phyloP scores from a whole-genome alignment of 2,113 vertebrate species.

The Pungitius pungitius region DNA sequence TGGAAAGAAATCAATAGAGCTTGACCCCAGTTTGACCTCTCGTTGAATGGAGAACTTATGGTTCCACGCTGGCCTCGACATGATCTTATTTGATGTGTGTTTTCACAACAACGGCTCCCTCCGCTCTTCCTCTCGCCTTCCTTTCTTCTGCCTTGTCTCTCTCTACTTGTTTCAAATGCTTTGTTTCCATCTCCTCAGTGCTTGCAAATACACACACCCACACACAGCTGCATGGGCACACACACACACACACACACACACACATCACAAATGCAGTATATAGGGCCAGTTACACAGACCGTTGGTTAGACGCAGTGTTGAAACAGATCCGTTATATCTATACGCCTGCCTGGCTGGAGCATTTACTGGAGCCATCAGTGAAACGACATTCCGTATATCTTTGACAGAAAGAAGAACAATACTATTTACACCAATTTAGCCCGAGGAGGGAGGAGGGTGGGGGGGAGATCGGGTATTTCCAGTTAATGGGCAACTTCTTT shows the following conservation, averaged over 20 bases:
- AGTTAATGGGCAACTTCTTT: conserved; percentile 54
- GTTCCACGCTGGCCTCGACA: conserved; percentile 71
- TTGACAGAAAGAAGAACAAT: conserved; percentile 73
- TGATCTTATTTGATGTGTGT: conserved; percentile 71
- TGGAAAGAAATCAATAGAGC: conserved; percentile 77
- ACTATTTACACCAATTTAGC: conserved; percentile 74
- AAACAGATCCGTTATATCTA: conserved; percentile 71
- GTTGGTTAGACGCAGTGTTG: conserved; percentile 62
- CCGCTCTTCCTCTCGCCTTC: conserved; percentile 31
- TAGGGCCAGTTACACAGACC: conserved; percentile 70
- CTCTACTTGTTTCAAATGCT: conserved; percentile 31
- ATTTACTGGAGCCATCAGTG: conserved; percentile 74
- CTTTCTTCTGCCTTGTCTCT: conserved; percentile 20
- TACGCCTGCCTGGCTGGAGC: conserved; percentile 66
- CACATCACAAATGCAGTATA: conserved; percentile 63
- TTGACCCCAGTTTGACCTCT: conserved; percentile 76
- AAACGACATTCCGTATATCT: conserved; percentile 70
- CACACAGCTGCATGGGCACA: conserved; percentile 15
- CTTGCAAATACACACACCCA: conserved; percentile 44
- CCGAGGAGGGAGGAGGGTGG: conserved; percentile 7
- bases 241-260: conserved; percentile 28
- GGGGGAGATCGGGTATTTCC: conserved; percentile 28
- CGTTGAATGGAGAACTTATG: conserved; percentile 77
- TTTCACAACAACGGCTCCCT: conserved; percentile 51
- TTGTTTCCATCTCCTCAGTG: conserved; percentile 56